Base-by-base conservation (phyloP, 2,888 invertebrate species). In the Oxyscelio sp. region DNA sequence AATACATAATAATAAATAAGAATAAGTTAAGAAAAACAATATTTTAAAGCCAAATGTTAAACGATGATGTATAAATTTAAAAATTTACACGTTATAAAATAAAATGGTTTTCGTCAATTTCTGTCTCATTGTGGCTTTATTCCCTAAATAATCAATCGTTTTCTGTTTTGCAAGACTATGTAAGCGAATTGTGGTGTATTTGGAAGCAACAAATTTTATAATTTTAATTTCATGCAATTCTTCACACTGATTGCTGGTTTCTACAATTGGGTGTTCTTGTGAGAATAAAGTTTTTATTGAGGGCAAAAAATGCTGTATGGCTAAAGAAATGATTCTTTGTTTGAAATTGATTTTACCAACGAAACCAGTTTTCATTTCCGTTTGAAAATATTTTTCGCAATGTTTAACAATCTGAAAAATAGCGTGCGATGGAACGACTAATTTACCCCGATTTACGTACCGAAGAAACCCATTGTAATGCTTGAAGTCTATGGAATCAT, bases 91-190 rank as follows among this genome's bases (percentile, higher is more conserved):
- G 11, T 66, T 50, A 21, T 66, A 17, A 40, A 66, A 66, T 31
- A 66, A 19, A 21, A 63, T 48, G 9, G 19, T 17, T 48, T 63
- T 63, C 4, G 27, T 52, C 19, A 66, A 38, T 50, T 52, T 34
- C n/a, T 50, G 66, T 19, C 52, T 11, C 22, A 66, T 66, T 27
- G 66, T 52, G 15, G 54, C 34, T 38, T 68, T 68, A n/a, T 54
- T 15, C 38, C 56, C 54, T 40, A 43, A 15, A 56, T 56, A 70
- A 1, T 70, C 52, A 17, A 70, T 27, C 2, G 68, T 70, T 27
- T 40, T 56, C 9, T n/a, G 8, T 56, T 56, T 70, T 4, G 68
- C 24, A 40, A 22, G 21, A 2, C 50, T 19, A 27, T 34, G 34
- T 3, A 50, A n/a, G 1, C 50, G 4, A 21, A 50, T 50, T 50